Base-by-base conservation (phyloP, 2,113 vertebrate genomes). In the Anguilla rostrata region DNA sequence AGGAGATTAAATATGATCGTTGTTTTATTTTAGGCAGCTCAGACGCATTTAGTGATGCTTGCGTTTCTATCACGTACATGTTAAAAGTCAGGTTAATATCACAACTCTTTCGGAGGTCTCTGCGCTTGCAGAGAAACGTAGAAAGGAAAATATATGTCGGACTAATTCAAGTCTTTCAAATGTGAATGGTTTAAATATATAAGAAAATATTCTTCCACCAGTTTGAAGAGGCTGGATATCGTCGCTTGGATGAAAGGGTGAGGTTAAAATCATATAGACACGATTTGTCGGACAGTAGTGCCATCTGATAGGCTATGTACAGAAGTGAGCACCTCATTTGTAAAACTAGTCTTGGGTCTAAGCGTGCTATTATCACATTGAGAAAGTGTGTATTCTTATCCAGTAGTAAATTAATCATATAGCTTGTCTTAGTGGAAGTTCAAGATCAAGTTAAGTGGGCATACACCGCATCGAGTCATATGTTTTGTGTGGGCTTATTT, bases 231-330 rank as follows among this genome's bases (percentile, higher is more conserved):
- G 46, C n/a, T 26, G 29, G n/a, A 80, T 53, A 83, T 29, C 49
- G 22, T 87, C 82, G 86, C 46, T 66, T 29, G 81, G 46, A 87
- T 80, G 83, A 80, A 53, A 84, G 81, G 82, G 86, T 87, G 83
- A 83, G 86, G 22, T 39, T 9, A 75, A 71, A 75, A n/a, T 75
- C n/a, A 12, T 34, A 75, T 75, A 75, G 20, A 53, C 11, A 14
- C 11, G 49, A 53, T 12, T 53, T 34, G 34, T 34, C 34, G 34
- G 34, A 34, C 34, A 34, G 34, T 34, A 34, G 34, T 34, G 34
- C 34, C 34, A 34, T 34, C 34, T 34, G 34, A 34, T 34, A 34
- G 34, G 34, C 34, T 34, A 34, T 34, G 1, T 34, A 6, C 34
- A 34, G 9, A 75, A 75, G 71, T 26, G n/a, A 34, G 34, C n/a